Base-by-base conservation (phyloP, 2,888 invertebrate species). In the Agriotes lineatus region DNA sequence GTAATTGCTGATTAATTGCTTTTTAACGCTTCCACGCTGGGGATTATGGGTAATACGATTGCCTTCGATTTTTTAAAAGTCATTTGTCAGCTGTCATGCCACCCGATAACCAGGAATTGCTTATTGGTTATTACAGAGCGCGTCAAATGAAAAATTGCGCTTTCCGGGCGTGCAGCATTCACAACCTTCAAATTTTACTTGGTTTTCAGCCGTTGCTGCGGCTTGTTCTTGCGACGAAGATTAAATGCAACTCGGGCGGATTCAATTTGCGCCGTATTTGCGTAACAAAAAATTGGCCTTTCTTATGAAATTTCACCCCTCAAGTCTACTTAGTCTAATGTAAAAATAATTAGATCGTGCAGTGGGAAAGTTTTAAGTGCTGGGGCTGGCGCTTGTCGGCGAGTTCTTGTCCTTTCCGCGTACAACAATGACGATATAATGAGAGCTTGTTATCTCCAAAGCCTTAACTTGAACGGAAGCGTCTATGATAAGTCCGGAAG, bases 301-400 rank as follows among this genome's bases (percentile, higher is more conserved):
- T 25, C 35, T 58, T 42, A 64, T 57, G 30, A 64, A 62, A 65
- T 65, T 65, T 58, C 50, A 42, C 65, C 69, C 65, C 69, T 57
- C 61, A 39, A 44, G 48, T 52, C 22, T 69, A 69, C 61, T 69
- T 69, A 61, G 56, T 61, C 35, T 69, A 69, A 66, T 69, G 59
- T 61, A 69, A 69, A 69, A 65, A 69, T 69, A 69, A 69, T 69
- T 69, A 69, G 64, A 69, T 62, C 63, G 58, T 63, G 30, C 62
- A 45, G 54, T 66, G 59, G 67, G 64, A 63, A 68, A 71, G 63
- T 71, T 71, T 67, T 61, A 71, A 71, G 70, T 71, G 71, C 50
- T 65, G 71, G 68, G 65, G 68, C 60, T 64, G 70, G 22, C 16
- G 14, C 44, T 52, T 45, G 50, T 56, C 35, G 59, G 20, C 58